Conservation (phyloP, 2,888 invertebrate genomes). For the Notodonta dromedarius region DNA sequence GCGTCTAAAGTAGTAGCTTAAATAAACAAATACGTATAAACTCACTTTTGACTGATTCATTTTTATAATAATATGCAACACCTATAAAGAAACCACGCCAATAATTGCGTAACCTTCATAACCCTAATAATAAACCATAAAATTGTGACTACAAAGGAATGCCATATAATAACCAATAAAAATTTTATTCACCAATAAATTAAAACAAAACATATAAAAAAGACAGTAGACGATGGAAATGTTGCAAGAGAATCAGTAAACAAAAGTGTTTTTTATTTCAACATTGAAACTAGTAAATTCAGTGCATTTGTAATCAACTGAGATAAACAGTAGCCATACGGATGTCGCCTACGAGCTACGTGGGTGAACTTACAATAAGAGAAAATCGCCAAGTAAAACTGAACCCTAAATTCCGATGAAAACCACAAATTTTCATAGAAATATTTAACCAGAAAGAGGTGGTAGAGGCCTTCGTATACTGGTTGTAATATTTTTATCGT, state of each 20-base stretch:
- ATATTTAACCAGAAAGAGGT: slow-evolving; percentile 19
- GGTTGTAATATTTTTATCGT: slow-evolving; percentile 57
- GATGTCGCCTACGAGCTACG: slow-evolving; percentile 71
- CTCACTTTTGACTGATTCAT: too few relatives aligned
- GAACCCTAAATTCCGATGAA: slow-evolving; percentile 40
- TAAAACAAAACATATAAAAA: slow-evolving; percentile 21
- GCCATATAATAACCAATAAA: slow-evolving; percentile 16
- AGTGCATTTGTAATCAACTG: slow-evolving; percentile 69
- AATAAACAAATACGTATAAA: too few relatives aligned
- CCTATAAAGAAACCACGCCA: not conserved
- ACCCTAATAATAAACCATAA: not conserved
- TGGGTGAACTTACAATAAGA: slow-evolving; percentile 64
- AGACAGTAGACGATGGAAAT: slow-evolving; percentile 28
- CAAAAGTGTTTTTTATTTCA: slow-evolving; percentile 41
- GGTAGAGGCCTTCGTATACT: slow-evolving; percentile 38
- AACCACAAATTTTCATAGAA: slow-evolving; percentile 16
- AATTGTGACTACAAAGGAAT: slow-evolving; percentile 23
- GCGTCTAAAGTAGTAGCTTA: too few relatives aligned
- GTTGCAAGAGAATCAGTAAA: slow-evolving; percentile 41
- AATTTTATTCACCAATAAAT: slow-evolving; percentile 18
- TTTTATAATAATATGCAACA: too few relatives aligned
- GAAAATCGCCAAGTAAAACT: slow-evolving; percentile 43
- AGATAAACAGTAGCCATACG: slow-evolving; percentile 73
- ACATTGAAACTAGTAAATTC: slow-evolving; percentile 53
- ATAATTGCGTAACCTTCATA: not conserved